Percentiles rank a stretch among this genome's conserved stretches.
Evolutionary conservation across 2,113 vertebrate species (phyloP).

Genomic region (Nycticryphes semicollaris): DNA sequence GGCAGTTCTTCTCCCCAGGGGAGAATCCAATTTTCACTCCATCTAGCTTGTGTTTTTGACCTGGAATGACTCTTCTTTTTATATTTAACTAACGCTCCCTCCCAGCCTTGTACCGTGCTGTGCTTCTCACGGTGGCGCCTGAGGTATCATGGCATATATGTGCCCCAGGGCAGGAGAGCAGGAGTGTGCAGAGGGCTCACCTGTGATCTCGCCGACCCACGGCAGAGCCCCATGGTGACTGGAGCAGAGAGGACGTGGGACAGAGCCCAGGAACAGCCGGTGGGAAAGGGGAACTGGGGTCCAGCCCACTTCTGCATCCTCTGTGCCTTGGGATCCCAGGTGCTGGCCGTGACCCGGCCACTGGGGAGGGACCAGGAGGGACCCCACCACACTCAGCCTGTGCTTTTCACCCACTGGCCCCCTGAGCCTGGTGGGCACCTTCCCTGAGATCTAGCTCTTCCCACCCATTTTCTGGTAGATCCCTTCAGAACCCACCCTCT

Average conservation of each 20-base stretch:
- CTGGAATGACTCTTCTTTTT: conserved; percentile 53
- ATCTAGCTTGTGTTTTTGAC: conserved; percentile 44
- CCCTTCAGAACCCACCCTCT: not conserved
- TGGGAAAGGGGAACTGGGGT: not conserved
- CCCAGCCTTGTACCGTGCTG: not conserved
- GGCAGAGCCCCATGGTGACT: not conserved
- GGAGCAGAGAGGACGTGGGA: accelerated
- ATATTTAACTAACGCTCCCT: not conserved
- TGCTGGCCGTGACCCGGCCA: not conserved
- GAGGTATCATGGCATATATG: accelerated
- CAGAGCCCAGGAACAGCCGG: accelerated
- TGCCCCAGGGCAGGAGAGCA: not conserved
- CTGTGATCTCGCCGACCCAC: accelerated
- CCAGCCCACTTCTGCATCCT: not conserved
- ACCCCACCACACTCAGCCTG: not conserved
- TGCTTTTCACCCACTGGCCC: not conserved
- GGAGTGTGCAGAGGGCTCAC: accelerated
- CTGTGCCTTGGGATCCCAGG: not conserved
- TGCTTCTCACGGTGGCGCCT: not conserved
- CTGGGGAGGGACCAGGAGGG: not conserved
- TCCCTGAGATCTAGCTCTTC: not conserved
- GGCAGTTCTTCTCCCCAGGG: conserved; percentile 52
- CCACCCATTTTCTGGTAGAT: not conserved
- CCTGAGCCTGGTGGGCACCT: not conserved
- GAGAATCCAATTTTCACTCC: conserved; percentile 56